Percentiles rank a stretch among this genome's conserved stretches.
phyloP scores from a whole-genome alignment of 1,140 invertebrate genomes.

The Panulirus ornatus region DNA sequence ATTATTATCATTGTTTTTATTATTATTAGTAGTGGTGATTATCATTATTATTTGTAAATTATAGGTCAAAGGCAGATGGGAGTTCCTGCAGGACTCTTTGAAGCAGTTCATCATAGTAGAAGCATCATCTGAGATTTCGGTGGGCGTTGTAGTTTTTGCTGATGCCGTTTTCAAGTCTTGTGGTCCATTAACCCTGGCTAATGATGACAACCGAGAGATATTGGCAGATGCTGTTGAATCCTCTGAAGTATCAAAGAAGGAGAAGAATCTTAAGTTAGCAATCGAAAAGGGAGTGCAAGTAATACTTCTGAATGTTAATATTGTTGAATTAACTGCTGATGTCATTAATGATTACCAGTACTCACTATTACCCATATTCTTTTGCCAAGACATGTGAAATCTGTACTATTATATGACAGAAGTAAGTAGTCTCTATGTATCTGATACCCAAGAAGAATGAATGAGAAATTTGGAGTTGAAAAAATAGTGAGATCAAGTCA shows the following conservation, averaged over 20 bases:
- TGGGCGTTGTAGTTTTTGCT: slow-evolving; percentile 24
- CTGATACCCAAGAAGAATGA: too few species aligned
- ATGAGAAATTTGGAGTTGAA: too few species aligned
- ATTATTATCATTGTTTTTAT: too few species aligned
- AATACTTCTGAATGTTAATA: background rate
- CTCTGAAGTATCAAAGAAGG: accelerated
- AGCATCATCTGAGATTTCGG: background rate
- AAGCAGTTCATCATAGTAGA: slow-evolving; percentile 6
- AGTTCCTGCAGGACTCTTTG: slow-evolving; percentile 29
- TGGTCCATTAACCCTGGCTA: background rate
- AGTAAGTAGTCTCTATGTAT: too few species aligned
- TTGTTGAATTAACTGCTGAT: background rate
- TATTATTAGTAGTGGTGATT: too few species aligned
- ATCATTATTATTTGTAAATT: too few species aligned
- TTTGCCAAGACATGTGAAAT: background rate
- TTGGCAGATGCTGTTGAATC: background rate
- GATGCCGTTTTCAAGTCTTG: background rate
- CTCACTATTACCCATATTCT: too few species aligned
- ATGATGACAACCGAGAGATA: background rate
- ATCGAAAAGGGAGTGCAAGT: background rate
- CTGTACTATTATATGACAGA: background rate
- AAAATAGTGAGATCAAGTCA: too few species aligned
- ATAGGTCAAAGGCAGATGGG: background rate
- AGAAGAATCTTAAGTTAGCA: background rate
- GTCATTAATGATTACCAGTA: too few species aligned